Conservation (phyloP, 2,113 vertebrate genomes). For the Crotalus helleri region DNA sequence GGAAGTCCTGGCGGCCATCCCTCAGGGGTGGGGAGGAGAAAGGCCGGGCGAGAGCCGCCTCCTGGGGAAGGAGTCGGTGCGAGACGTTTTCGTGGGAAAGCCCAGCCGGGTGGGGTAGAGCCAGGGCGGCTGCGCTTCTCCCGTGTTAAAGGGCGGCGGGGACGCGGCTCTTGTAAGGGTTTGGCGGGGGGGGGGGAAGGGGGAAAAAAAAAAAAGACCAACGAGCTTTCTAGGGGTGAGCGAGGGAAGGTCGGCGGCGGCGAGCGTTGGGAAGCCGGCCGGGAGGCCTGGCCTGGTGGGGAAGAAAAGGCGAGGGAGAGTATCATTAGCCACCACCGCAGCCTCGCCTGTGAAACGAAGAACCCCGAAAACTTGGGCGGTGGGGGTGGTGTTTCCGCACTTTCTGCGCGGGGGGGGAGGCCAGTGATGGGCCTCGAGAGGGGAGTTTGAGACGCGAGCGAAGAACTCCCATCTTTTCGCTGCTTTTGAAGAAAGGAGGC, state of each 20-base stretch:
- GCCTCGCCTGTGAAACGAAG: neutral
- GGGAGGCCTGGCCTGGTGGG: neutral
- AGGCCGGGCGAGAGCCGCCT: neutral
- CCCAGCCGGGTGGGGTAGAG: neutral
- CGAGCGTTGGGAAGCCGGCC: neutral
- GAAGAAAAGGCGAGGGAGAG: neutral
- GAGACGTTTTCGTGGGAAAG: neutral
- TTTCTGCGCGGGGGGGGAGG: conserved; percentile 3
- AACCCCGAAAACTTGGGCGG: neutral
- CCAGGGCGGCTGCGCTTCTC: neutral
- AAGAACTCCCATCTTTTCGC: neutral
- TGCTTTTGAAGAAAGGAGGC: neutral
- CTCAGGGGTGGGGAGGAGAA: neutral
- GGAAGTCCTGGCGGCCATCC: neutral
- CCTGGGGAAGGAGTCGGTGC: neutral
- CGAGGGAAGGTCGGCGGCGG: neutral
- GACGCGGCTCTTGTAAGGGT: neutral
- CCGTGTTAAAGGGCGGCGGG: neutral
- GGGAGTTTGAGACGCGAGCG: neutral
- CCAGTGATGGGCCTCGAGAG: neutral
- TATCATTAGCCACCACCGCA: neutral
- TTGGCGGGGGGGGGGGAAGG: fast-evolving
- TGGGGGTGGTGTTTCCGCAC: neutral
- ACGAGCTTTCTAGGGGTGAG: neutral
- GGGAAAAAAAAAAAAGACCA: neutral